These are phyloP conservation scores for Parauchenoglanis ngamensis DNA, from an alignment of 2,797 vertebrate species.

Conservation along the genomic window DNA sequence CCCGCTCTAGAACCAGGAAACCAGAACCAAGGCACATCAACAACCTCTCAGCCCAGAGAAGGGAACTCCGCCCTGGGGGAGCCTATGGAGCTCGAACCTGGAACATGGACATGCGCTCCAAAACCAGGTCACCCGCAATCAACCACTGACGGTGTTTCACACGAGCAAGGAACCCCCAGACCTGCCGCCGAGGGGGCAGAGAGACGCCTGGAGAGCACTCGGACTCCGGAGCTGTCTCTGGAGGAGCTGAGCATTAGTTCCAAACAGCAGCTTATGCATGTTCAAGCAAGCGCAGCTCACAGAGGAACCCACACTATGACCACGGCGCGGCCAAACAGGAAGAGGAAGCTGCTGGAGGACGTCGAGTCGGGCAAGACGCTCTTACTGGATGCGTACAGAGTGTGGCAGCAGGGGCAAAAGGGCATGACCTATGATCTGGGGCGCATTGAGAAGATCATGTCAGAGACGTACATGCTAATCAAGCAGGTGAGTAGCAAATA, in stretches of 20 bases:
- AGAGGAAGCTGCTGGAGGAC: constrained; percentile 92
- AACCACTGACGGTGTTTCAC: constrained; percentile 34
- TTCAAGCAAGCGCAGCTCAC: constrained; percentile 51
- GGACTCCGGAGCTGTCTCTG: constrained; percentile 87
- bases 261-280: constrained; percentile 77
- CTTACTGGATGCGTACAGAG: constrained; percentile 91
- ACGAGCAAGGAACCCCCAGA: constrained; percentile 65
- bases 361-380: constrained; percentile 92
- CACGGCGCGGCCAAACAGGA: constrained; percentile 78
- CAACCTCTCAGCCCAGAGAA: constrained; percentile 67
- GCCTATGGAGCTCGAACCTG: constrained; percentile 86
- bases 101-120: constrained; percentile 63
- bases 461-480: constrained; percentile 97
- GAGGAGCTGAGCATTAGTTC: constrained; percentile 96
- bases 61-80: constrained; percentile 71
- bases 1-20: constrained; percentile 59
- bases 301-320: constrained; percentile 63
- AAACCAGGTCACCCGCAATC: constrained; percentile 68
- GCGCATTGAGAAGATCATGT: constrained; percentile 97
- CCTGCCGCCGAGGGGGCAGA: constrained; percentile 67
- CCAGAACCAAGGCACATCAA: constrained; percentile 62
- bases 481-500: constrained; percentile 82
- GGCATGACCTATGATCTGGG: constrained; percentile 90
- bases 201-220: constrained; percentile 75
- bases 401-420: constrained; percentile 99